phyloP scores from a whole-genome alignment of 2,888 invertebrate genomes.

The Arctia plantaginis region DNA sequence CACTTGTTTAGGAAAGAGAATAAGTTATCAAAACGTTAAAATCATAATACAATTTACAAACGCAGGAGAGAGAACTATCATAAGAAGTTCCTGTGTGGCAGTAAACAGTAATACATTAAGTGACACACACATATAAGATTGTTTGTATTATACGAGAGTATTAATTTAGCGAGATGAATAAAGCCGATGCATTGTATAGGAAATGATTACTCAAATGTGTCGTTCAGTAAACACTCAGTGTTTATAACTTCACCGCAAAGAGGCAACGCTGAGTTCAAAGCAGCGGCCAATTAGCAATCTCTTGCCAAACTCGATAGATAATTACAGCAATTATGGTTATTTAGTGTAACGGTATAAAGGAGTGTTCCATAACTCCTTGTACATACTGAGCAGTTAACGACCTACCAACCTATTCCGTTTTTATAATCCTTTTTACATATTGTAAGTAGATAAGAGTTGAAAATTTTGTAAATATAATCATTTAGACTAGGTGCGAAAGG shows the following conservation, averaged over 20 bases:
- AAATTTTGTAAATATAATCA: not conserved
- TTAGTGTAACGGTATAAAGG: conserved; percentile 15
- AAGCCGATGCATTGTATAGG: not conserved
- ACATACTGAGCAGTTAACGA: not conserved
- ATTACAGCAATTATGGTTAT: conserved; percentile 24
- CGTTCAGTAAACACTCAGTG: too few relatives aligned
- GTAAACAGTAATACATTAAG: not conserved
- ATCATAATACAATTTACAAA: not conserved
- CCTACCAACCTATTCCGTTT: not conserved
- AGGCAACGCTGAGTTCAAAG: not conserved
- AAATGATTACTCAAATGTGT: not conserved
- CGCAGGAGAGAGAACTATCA: not conserved
- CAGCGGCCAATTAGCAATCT: conserved; percentile 12
- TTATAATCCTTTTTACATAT: not conserved
- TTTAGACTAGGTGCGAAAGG: not conserved
- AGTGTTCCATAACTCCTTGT: conserved; percentile 13
- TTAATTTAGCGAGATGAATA: not conserved
- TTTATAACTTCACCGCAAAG: not conserved
- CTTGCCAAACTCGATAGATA: conserved; percentile 47
- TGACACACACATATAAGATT: not conserved
- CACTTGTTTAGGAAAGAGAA: not conserved
- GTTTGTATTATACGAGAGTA: not conserved
- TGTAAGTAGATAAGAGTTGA: not conserved
- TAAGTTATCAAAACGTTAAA: not conserved
- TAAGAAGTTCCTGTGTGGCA: not conserved